Base-by-base conservation (phyloP, 2,888 invertebrate species). In the Microdon myrmicae region DNA sequence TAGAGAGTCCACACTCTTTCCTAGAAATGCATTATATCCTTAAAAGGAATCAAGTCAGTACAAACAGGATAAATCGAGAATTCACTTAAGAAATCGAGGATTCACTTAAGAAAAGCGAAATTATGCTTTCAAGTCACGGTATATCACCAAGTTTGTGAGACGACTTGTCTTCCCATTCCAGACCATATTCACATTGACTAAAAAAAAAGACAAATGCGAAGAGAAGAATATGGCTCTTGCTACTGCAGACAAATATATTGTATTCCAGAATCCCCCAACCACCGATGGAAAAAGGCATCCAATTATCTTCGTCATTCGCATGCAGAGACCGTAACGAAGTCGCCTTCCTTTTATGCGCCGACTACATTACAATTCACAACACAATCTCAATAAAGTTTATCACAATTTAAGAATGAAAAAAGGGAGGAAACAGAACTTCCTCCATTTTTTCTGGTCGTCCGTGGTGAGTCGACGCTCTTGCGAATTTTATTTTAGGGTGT, bases 41-140 rank as follows among this genome's bases (percentile, higher is more conserved):
- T 49, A 19, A 43, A 51, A 31, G 31, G 35, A 64, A 28, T 53
- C 19, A 25, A 39, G 53, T 23, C 7, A 28, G n/a, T n/a, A n/a
- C n/a, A n/a, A n/a, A n/a, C n/a, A n/a, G n/a, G n/a, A n/a, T n/a
- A n/a, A n/a, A n/a, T n/a, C n/a, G n/a, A n/a, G n/a, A n/a, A n/a
- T n/a, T n/a, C n/a, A n/a, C n/a, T n/a, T n/a, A n/a, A n/a, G n/a
- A n/a, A n/a, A n/a, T n/a, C n/a, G n/a, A n/a, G n/a, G n/a, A n/a
- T n/a, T n/a, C n/a, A n/a, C n/a, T n/a, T n/a, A n/a, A n/a, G n/a
- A 14, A 43, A 17, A 25, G 13, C 10, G 12, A 26, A 45, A 29
- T 49, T 64, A 29, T 58, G 53, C 47, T 53, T 51, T 47, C 58
- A 38, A 43, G 34, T 31, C 64, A 64, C 64, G 64, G 56, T 43